Evolutionary conservation across 2,113 vertebrate genomes (phyloP).

Genomic region (Phycodurus eques): DNA sequence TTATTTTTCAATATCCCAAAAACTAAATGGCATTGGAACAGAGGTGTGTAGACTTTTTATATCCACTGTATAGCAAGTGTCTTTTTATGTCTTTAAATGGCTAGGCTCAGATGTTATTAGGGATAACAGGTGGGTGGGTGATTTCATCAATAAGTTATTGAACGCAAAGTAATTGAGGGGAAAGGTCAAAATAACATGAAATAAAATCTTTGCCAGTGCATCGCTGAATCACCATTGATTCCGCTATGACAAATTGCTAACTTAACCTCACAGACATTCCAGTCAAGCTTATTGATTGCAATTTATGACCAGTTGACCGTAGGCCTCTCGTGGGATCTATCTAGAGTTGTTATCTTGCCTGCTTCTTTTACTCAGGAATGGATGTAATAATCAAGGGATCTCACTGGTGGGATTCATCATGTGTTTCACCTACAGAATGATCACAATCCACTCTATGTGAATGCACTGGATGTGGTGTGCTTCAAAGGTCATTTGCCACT

Average conservation of each 20-base stretch:
- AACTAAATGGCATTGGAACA: background rate
- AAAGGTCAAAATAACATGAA: background rate
- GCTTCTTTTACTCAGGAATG: background rate
- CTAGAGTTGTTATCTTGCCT: background rate
- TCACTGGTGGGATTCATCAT: background rate
- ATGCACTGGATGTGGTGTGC: background rate
- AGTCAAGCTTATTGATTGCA: constrained; percentile 12
- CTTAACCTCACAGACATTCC: constrained; percentile 4
- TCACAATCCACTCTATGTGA: background rate
- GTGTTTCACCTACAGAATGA: background rate
- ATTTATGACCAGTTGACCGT: background rate
- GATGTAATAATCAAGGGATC: background rate
- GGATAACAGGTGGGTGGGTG: background rate
- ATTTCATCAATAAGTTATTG: background rate
- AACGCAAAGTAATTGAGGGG: background rate
- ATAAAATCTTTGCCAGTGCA: background rate
- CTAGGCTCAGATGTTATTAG: background rate
- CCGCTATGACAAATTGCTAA: background rate
- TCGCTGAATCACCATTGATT: background rate
- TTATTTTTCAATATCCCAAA: too few species aligned
- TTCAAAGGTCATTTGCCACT: background rate
- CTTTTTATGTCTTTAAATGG: background rate
- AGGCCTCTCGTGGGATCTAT: constrained; percentile 2
- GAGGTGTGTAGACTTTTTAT: background rate
- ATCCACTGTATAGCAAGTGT: background rate